Evolutionary conservation across 2,888 invertebrate species (phyloP).

Genomic region (Pherbina coryleti): DNA sequence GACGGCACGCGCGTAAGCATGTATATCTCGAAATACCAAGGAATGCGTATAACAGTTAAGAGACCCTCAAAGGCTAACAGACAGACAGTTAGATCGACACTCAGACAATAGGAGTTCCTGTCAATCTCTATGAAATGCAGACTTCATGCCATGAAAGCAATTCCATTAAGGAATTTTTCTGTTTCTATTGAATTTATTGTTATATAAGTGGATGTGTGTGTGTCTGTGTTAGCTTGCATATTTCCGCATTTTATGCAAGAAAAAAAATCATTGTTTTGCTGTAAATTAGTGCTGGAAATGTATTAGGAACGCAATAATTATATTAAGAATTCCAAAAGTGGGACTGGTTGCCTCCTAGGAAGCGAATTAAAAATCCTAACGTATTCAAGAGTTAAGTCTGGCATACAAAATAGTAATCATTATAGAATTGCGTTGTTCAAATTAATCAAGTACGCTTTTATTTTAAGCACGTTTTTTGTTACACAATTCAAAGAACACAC

Average conservation of each 20-base stretch:
- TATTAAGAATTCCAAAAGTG: too few species aligned
- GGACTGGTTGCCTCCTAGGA: too few species aligned
- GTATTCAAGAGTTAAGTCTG: too few species aligned
- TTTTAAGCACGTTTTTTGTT: too few species aligned
- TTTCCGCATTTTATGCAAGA: neutral
- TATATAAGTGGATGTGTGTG: neutral
- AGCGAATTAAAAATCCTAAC: too few species aligned
- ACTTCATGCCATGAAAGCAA: neutral
- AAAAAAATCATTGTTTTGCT: neutral
- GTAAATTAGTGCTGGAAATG: too few species aligned
- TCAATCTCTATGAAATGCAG: neutral
- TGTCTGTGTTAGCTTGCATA: neutral
- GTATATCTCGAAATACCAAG: neutral
- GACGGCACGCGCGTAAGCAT: neutral
- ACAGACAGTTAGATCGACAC: neutral
- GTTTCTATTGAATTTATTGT: neutral
- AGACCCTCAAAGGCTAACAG: neutral
- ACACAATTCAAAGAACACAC: too few species aligned
- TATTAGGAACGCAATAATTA: too few species aligned
- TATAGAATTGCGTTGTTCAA: too few species aligned
- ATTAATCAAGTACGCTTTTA: too few species aligned
- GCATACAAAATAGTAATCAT: too few species aligned
- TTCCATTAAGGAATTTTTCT: conserved; percentile 14
- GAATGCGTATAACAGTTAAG: neutral
- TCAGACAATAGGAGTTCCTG: neutral